These are phyloP conservation scores for Autographa pulchrina DNA, from an alignment of 2,888 invertebrate species.

Conservation along the genomic window DNA sequence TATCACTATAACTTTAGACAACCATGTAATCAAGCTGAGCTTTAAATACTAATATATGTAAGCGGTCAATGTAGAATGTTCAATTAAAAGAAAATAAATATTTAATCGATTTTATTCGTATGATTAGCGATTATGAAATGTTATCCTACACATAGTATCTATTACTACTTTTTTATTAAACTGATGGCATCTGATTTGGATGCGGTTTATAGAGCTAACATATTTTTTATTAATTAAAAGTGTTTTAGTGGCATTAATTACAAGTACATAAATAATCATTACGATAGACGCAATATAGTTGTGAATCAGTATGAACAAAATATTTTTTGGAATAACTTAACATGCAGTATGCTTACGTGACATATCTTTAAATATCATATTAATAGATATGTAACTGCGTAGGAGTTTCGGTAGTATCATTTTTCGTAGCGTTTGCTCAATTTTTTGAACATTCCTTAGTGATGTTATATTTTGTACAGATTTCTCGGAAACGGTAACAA, in stretches of 20 bases:
- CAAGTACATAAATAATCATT: too few species aligned
- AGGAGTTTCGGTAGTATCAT: slow-evolving; percentile 45
- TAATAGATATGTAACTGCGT: slow-evolving; percentile 40
- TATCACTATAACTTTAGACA: slow-evolving; percentile 21
- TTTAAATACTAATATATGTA: slow-evolving; percentile 63
- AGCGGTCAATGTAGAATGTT: slow-evolving; percentile 63
- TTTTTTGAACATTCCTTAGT: slow-evolving; percentile 73
- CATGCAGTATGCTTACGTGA: slow-evolving; percentile 38
- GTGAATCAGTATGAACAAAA: slow-evolving; percentile 24
- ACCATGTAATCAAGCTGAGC: slow-evolving; percentile 59
- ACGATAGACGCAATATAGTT: neutral
- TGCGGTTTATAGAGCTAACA: slow-evolving; percentile 14
- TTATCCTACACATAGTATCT: slow-evolving; percentile 21
- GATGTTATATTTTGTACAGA: slow-evolving; percentile 47
- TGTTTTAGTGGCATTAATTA: neutral
- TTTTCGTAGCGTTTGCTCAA: slow-evolving; percentile 75
- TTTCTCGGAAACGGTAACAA: slow-evolving; percentile 32
- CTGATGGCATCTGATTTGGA: slow-evolving; percentile 8
- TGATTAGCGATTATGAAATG: slow-evolving; percentile 31
- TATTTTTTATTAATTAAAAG: slow-evolving; percentile 26
- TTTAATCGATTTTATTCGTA: slow-evolving; percentile 28
- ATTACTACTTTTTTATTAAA: slow-evolving; percentile 21
- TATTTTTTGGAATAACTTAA: slow-evolving; percentile 35
- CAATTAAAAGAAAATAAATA: slow-evolving; percentile 63
- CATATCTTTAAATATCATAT: slow-evolving; percentile 58